Conservation (phyloP, 2,797 vertebrate genomes). For the Dicrostonyx torquatus region DNA sequence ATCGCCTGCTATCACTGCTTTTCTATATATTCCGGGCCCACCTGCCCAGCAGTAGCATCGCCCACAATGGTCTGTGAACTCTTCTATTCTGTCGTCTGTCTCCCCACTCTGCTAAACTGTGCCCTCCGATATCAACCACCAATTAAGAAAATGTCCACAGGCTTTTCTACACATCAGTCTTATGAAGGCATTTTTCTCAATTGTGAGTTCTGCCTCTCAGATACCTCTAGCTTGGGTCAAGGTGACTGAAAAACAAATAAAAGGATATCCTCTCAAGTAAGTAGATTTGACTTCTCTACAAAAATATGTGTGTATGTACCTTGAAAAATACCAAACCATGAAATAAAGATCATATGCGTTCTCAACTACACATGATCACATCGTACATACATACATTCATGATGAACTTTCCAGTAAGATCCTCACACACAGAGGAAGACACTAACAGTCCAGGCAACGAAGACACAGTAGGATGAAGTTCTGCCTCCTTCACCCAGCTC, state of each 20-base stretch:
- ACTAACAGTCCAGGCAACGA: not conserved
- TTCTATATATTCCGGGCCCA: not conserved
- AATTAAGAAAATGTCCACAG: not conserved
- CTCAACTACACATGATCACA: not conserved
- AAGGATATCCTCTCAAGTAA: not conserved
- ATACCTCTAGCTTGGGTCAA: not conserved
- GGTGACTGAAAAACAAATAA: not conserved
- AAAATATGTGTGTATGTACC: not conserved
- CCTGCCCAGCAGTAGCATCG: not conserved
- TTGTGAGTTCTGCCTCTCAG: not conserved
- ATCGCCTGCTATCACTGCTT: not conserved
- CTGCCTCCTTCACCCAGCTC: not conserved
- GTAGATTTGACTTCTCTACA: not conserved
- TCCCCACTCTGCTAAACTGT: not conserved
- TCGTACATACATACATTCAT: not conserved
- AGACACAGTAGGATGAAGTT: not conserved
- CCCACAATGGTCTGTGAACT: not conserved
- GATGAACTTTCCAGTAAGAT: not conserved
- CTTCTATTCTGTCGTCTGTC: not conserved
- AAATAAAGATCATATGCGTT: not conserved
- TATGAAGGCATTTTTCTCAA: not conserved
- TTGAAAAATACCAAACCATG: not conserved
- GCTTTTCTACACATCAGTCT: not conserved
- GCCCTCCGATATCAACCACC: not conserved
- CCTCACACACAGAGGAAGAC: not conserved